phyloP scores from a whole-genome alignment of 30 jellyfish, hydroid and myxozoan species.

The Pseudorhiza aurosa region DNA sequence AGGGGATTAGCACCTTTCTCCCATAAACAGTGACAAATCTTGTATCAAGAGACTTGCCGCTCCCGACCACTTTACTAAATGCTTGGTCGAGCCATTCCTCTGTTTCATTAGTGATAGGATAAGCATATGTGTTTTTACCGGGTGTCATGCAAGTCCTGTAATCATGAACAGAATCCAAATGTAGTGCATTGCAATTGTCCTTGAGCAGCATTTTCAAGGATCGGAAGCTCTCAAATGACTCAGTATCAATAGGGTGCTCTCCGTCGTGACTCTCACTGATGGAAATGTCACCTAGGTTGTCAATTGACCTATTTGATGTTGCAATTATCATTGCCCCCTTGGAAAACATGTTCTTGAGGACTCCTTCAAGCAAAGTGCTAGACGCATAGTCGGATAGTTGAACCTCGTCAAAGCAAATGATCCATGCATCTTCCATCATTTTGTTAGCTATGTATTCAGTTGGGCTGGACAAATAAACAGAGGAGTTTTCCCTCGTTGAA shows the following conservation, averaged over 20 bases:
- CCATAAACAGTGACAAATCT: slow-evolving; percentile 63
- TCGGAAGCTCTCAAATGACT: slow-evolving; percentile 24
- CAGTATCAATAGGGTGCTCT: slow-evolving; percentile 52
- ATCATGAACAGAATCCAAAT: slow-evolving; percentile 65
- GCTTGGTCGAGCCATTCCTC: slow-evolving; percentile 72
- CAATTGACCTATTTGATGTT: slow-evolving; percentile 84
- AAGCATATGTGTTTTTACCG: slow-evolving; percentile 58
- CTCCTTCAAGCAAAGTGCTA: slow-evolving; percentile 69
- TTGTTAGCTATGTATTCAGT: slow-evolving; percentile 78
- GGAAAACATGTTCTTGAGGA: slow-evolving; percentile 49
- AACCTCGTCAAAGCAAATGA: slow-evolving; percentile 87
- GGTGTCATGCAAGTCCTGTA: slow-evolving; percentile 65
- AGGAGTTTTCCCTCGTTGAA: slow-evolving; percentile 16
- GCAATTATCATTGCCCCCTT: slow-evolving; percentile 90
- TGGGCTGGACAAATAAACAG: slow-evolving; percentile 39
- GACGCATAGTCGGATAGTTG: slow-evolving; percentile 82
- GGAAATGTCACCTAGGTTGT: slow-evolving; percentile 66
- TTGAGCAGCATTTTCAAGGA: slow-evolving; percentile 61
- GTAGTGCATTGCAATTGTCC: slow-evolving; percentile 50
- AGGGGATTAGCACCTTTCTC: slow-evolving; percentile 72
- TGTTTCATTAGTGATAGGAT: slow-evolving; percentile 35
- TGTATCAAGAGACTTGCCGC: slow-evolving; percentile 47
- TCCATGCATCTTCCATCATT: slow-evolving; percentile 71
- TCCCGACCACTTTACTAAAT: slow-evolving; percentile 43
- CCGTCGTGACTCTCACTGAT: slow-evolving; percentile 68